A percentile compares a stretch with the other conserved stretches of the same genome.
Conservation (phyloP, 1,140 invertebrate species). For the Hestina assimilis region DNA sequence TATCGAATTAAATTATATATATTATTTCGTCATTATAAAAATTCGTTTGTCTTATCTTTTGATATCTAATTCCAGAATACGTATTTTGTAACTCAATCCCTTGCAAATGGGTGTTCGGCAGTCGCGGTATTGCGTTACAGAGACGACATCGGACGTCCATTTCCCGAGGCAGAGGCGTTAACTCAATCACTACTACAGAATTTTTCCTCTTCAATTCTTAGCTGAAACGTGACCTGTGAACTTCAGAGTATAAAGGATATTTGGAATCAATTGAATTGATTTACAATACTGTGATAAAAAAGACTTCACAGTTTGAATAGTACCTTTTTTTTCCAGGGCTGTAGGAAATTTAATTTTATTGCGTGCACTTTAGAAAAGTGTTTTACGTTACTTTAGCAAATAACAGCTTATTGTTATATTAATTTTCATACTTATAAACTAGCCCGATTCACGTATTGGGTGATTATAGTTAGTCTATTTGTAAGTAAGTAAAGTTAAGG, state of each 20-base stretch:
- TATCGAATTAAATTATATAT: too few species aligned
- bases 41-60: background rate
- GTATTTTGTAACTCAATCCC: slow-evolving; percentile 33
- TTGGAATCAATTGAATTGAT: background rate
- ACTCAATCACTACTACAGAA: slow-evolving; percentile 39
- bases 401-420: too few species aligned
- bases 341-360: too few species aligned
- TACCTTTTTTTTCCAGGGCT: too few species aligned
- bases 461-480: too few species aligned
- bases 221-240: slow-evolving; percentile 8
- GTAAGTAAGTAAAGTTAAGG: too few species aligned
- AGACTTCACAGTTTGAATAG: background rate
- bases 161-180: slow-evolving; percentile 33
- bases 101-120: slow-evolving; percentile 35
- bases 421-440: too few species aligned
- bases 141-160: slow-evolving; percentile 39
- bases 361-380: too few species aligned
- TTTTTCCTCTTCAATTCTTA: slow-evolving; percentile 33
- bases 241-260: background rate
- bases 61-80: slow-evolving; percentile 1
- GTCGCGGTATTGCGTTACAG: slow-evolving; percentile 37
- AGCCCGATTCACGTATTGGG: too few species aligned
- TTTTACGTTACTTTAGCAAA: too few species aligned
- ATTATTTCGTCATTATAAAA: background rate
- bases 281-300: background rate